phyloP scores from a whole-genome alignment of 1,140 invertebrate genomes.

The Drosophila mauritiana region DNA sequence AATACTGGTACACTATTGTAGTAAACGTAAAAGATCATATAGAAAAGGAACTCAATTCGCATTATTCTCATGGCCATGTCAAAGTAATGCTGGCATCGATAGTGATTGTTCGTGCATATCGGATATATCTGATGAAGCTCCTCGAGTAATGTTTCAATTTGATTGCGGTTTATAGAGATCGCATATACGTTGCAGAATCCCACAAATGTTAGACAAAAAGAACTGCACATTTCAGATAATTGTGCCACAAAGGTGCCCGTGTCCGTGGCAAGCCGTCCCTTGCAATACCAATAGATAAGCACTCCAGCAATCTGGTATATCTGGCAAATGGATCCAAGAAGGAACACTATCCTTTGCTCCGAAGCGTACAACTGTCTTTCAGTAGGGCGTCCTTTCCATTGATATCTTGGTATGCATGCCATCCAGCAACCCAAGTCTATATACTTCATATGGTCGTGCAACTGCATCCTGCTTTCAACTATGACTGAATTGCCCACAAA shows the following conservation, averaged over 20 bases:
- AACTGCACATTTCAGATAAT: slow-evolving; percentile 58
- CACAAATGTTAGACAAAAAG: slow-evolving; percentile 53
- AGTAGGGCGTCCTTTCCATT: slow-evolving; percentile 21
- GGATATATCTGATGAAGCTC: slow-evolving; percentile 57
- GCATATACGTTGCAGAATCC: slow-evolving; percentile 54
- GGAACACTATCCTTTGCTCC: slow-evolving; percentile 18
- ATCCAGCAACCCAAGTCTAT: slow-evolving; percentile 49
- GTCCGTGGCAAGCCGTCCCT: slow-evolving; percentile 4
- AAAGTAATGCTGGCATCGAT: slow-evolving; percentile 51
- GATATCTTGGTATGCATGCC: slow-evolving; percentile 27
- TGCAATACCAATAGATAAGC: slow-evolving; percentile 42
- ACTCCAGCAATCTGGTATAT: slow-evolving; percentile 66
- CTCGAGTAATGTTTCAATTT: slow-evolving; percentile 49
- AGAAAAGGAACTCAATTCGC: slow-evolving; percentile 47
- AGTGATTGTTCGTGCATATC: not conserved
- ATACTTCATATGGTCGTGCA: slow-evolving; percentile 55
- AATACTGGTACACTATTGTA: slow-evolving; percentile 63
- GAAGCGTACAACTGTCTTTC: not conserved
- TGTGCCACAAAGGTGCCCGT: slow-evolving; percentile 26
- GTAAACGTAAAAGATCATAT: slow-evolving; percentile 44
- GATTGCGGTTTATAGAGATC: slow-evolving; percentile 24
- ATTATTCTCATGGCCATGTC: slow-evolving; percentile 43
- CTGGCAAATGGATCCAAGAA: slow-evolving; percentile 44
- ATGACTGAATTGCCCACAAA: slow-evolving; percentile 5
- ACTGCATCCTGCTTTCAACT: slow-evolving; percentile 32